Percentiles rank a stretch among this genome's conserved stretches.
Conservation (phyloP, 2,113 vertebrate genomes). For the Heliornis fulica region DNA sequence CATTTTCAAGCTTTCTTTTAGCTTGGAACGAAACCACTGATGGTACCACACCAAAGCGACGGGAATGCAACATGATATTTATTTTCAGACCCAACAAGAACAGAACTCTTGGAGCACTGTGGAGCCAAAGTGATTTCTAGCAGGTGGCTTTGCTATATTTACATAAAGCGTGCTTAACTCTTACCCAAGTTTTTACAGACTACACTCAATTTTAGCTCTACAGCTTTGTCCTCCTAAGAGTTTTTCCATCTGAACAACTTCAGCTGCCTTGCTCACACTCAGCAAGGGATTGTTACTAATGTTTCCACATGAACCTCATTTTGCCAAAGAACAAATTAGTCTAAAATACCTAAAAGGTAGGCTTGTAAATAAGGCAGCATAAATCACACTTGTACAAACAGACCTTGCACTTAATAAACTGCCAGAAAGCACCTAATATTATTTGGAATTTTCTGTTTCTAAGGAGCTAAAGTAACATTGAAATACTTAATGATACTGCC, state of each 20-base stretch:
- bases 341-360: not conserved
- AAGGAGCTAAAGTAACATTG: not conserved
- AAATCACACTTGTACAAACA: not conserved
- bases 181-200: not conserved
- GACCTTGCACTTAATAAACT: not conserved
- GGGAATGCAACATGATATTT: constrained; percentile 10
- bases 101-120: not conserved
- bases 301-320: not conserved
- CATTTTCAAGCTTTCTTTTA: constrained; percentile 52
- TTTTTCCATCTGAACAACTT: not conserved
- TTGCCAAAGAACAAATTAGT: not conserved
- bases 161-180: not conserved
- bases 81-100: constrained; percentile 25
- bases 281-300: not conserved
- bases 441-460: not conserved
- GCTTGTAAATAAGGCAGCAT: not conserved
- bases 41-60: not conserved
- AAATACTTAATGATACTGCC: not conserved
- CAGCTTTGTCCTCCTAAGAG: not conserved
- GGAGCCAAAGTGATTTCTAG: constrained; percentile 25
- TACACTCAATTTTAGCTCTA: not conserved
- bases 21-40: constrained; percentile 23
- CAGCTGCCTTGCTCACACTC: not conserved
- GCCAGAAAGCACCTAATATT: not conserved
- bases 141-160: constrained; percentile 15